Base-by-base conservation (phyloP, 1,140 invertebrate genomes). In the Cotesia glomerata region DNA sequence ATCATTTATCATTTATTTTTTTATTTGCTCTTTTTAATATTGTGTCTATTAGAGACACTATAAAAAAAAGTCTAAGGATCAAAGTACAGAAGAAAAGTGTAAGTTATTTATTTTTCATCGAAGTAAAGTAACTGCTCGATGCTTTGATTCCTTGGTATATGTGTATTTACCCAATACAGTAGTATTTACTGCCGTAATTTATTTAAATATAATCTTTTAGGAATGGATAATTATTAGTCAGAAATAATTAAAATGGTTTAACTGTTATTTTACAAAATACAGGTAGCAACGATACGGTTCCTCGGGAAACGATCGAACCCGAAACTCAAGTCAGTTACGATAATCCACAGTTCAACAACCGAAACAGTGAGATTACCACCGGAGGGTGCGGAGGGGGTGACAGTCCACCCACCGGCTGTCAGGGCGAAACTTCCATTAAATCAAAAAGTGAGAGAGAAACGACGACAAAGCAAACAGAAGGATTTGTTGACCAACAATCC, bases 331-430 rank as follows among this genome's bases (percentile, higher is more conserved):
- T 92, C 92, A 11, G 91, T 95, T 72, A 95, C 94, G 74, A 95
- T 95, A 86, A 94, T 95, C 77, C 93, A 95, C 89, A 94, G 92
- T 81, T 93, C 93, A 74, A 94, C 93, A 71, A 94, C 93, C 54
- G 93, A 95, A 88, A 94, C 93, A 59, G 93, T 95, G 73, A 91
- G 93, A 5, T 84, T 95, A 73, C 93, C 93, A 1, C 91, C 93
- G 73, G 91, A 92, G 73, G 90, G 90, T 69, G 90, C 91, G 76
- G 91, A 91, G 76, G 93, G 92, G 5, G 85, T 88, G 39, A 89
- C 88, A 4, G 87, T 90, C 7, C 89, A 90, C 72, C 90, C 89
- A 0, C 88, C 87, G 36, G 89, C 87, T 0, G 88, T 90, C 0
- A 79, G 89, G 9, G 88, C 88, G 16, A 90, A 90, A 72, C 84